Evolutionary conservation across 2,888 invertebrate species (phyloP).

Genomic region (Pasiphila rectangulata): DNA sequence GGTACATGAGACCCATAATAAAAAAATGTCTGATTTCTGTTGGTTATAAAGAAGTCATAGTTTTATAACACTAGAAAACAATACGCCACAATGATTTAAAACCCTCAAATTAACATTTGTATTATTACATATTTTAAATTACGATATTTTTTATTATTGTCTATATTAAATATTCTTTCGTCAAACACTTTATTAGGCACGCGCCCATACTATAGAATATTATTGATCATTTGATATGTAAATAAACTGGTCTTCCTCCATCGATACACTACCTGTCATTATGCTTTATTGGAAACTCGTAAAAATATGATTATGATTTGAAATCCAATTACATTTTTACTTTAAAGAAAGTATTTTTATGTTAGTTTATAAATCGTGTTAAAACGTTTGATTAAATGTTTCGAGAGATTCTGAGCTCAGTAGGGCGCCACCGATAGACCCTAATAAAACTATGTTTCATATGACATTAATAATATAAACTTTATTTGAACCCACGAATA

Average conservation of each 20-base stretch:
- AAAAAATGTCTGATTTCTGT: too few species aligned
- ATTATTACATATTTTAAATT: conserved; percentile 4
- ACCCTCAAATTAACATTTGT: conserved; percentile 20
- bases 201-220: conserved; percentile 29
- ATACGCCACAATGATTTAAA: conserved; percentile 27
- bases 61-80: conserved; percentile 5
- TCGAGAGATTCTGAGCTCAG: conserved; percentile 1
- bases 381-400: conserved; percentile 9
- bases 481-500: neutral
- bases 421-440: conserved; percentile 8
- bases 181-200: conserved; percentile 34
- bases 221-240: conserved; percentile 36
- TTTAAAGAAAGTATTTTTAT: conserved; percentile 28
- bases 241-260: conserved; percentile 28
- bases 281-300: conserved; percentile 34
- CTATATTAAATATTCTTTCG: conserved; percentile 23
- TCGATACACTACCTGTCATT: conserved; percentile 34
- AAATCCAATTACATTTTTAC: conserved; percentile 31
- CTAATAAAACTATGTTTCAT: conserved; percentile 3
- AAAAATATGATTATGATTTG: conserved; percentile 35
- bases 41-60: conserved; percentile 7
- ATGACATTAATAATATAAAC: conserved; percentile 1
- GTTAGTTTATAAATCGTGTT: conserved; percentile 16
- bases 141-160: conserved; percentile 16
- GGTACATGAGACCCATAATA: too few species aligned